These are phyloP conservation scores for Arbacia lixula DNA, from an alignment of 53 echinoderm and acorn worm species.

Conservation along the genomic window DNA sequence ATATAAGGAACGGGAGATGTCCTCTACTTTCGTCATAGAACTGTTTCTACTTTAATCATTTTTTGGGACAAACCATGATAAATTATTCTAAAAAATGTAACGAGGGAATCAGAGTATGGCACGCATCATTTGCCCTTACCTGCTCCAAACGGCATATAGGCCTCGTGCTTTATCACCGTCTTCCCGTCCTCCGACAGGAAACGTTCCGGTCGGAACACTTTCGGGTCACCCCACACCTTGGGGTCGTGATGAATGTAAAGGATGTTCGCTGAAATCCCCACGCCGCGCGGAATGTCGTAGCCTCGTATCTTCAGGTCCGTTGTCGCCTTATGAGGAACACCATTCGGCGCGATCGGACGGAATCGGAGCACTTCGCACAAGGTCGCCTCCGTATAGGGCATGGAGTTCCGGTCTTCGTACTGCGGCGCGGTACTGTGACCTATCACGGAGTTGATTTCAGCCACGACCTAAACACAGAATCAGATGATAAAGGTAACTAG, in stretches of 20 bases:
- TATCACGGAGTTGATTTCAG: conserved; percentile 7
- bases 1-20: no score
- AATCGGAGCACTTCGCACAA: conserved; percentile 47
- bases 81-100: no score
- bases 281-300: conserved; percentile 47
- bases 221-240: conserved; percentile 56
- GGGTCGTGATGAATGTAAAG: conserved; percentile 59
- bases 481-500: not conserved
- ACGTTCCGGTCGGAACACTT: conserved; percentile 56
- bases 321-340: conserved; percentile 43
- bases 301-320: conserved; percentile 14
- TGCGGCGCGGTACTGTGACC: not conserved
- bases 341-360: conserved; percentile 35
- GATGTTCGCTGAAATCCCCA: conserved; percentile 28
- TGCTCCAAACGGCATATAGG: conserved; percentile 37
- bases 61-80: no score
- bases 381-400: conserved; percentile 55
- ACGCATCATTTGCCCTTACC: conserved; percentile 17
- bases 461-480: not conserved
- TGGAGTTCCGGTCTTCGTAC: not conserved
- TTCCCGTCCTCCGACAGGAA: conserved; percentile 51
- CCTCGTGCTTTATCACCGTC: conserved; percentile 3
- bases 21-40: no score
- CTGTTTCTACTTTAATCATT: no score
- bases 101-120: no score